Percentiles rank a stretch among this genome's conserved stretches.
These are phyloP conservation scores for Agrilus planipennis DNA, from an alignment of 1,140 invertebrate species.

Conservation along the genomic window DNA sequence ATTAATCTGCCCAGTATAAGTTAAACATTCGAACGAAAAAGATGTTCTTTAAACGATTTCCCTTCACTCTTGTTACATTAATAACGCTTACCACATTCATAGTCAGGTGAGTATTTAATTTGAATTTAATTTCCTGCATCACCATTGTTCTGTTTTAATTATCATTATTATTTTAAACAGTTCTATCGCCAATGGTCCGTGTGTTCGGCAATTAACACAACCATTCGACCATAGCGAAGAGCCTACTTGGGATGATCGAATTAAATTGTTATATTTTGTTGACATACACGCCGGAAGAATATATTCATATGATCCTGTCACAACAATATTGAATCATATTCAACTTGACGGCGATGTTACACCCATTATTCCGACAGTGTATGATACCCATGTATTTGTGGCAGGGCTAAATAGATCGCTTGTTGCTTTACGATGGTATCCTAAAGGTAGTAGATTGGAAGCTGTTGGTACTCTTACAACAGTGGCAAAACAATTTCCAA, in stretches of 20 bases:
- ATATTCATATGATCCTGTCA: constrained; percentile 42
- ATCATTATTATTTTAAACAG: too few species aligned
- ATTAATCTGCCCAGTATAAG: too few species aligned
- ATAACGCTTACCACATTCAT: too few species aligned
- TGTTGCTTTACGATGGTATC: constrained; percentile 55
- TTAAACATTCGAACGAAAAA: too few species aligned
- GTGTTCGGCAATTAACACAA: constrained; percentile 49
- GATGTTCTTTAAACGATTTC: too few species aligned
- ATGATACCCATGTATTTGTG: constrained; percentile 45
- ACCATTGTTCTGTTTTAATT: too few species aligned
- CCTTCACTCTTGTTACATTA: too few species aligned
- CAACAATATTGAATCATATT: constrained; percentile 35
- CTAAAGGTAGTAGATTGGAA: constrained; percentile 36
- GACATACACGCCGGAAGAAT: constrained; percentile 48
- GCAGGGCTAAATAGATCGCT: constrained; percentile 51
- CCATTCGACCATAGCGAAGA: constrained; percentile 44
- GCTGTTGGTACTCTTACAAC: constrained; percentile 37
- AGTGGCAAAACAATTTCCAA: constrained; percentile 45
- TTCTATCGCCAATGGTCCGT: constrained; percentile 32
- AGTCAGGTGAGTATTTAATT: too few species aligned
- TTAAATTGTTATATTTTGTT: constrained; percentile 51
- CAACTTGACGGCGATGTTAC: constrained; percentile 36
- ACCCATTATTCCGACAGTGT: constrained; percentile 55
- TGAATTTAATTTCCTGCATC: too few species aligned
- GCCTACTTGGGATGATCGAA: constrained; percentile 53